phyloP scores from a whole-genome alignment of 2,113 vertebrate genomes.

The Eidolon helvum region DNA sequence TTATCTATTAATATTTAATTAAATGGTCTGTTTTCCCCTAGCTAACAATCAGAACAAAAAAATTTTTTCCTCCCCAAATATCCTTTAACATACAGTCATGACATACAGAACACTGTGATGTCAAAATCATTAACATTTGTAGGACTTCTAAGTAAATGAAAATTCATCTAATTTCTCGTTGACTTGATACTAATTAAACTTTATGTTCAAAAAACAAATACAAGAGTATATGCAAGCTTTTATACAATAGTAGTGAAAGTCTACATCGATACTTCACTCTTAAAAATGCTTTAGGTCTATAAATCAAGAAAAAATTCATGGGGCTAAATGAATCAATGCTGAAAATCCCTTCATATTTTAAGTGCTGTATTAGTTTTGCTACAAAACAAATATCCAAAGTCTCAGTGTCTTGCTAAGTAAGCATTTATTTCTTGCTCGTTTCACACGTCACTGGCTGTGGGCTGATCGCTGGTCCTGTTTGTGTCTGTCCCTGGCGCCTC shows the following conservation, averaged over 20 bases:
- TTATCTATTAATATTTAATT: neutral
- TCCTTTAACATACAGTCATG: neutral
- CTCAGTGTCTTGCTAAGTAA: neutral
- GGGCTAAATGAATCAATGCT: neutral
- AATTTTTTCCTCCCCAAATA: neutral
- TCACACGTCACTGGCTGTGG: neutral
- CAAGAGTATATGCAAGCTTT: neutral
- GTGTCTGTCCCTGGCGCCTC: too few relatives aligned
- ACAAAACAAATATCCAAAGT: neutral
- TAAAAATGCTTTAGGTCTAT: neutral
- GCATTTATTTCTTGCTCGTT: neutral
- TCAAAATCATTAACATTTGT: neutral
- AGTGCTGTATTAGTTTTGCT: neutral
- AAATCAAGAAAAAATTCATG: neutral
- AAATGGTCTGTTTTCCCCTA: neutral
- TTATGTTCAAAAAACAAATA: neutral
- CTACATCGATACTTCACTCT: neutral
- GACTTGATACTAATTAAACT: neutral
- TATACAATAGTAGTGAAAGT: neutral
- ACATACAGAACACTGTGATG: neutral
- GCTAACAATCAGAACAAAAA: neutral
- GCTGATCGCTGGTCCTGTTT: too few relatives aligned
- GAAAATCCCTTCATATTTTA: neutral
- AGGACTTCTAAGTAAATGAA: neutral
- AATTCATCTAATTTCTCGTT: neutral